phyloP scores from a whole-genome alignment of 2,113 vertebrate genomes.

The Uropsilus gracilis region DNA sequence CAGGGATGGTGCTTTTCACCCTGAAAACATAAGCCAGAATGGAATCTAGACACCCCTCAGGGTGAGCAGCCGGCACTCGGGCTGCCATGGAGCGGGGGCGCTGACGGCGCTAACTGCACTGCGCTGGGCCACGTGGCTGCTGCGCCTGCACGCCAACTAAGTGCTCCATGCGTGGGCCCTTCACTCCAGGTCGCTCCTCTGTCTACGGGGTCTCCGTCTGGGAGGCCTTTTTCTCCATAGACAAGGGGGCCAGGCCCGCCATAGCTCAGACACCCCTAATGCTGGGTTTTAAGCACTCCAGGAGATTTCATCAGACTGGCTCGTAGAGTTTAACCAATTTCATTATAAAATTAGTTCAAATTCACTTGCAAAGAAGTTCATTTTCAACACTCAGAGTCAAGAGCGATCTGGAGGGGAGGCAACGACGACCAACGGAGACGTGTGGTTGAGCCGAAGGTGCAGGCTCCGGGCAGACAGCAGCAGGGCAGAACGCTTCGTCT shows the following conservation, averaged over 20 bases:
- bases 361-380: neutral
- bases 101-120: neutral
- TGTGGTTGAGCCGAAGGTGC: neutral
- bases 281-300: neutral
- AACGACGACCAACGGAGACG: neutral
- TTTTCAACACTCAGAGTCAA: neutral
- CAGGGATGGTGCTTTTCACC: neutral
- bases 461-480: neutral
- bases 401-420: neutral
- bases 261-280: neutral
- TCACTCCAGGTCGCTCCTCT: conserved; percentile 9
- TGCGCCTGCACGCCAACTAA: conserved; percentile 25
- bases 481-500: neutral
- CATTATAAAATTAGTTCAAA: conserved; percentile 25
- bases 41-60: neutral
- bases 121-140: conserved; percentile 12
- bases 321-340: neutral
- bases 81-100: neutral
- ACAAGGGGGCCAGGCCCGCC: neutral
- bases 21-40: conserved; percentile 51
- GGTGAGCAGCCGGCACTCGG: neutral
- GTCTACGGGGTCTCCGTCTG: conserved; percentile 39
- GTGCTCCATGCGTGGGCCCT: neutral
- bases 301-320: neutral
- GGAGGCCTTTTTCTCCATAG: neutral